Evolutionary conservation across 1,140 invertebrate species (phyloP), one percentile per base, ranked within the genome.

Genomic region (Leptoteleia sp.): DNA sequence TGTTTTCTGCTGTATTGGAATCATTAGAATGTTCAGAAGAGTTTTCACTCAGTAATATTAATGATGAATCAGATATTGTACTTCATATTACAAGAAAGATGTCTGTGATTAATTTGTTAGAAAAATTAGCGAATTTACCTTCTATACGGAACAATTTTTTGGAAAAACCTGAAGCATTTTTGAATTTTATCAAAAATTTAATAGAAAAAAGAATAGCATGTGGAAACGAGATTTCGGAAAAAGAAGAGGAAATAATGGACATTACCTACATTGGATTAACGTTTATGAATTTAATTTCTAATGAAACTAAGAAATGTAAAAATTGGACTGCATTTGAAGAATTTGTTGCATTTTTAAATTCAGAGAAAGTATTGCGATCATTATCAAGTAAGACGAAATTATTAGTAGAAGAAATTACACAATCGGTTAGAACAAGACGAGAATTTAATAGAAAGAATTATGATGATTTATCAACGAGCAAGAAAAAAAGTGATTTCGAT

Each of bases 401-500:
- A 3, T 54, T 91, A 11, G 77, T 89, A 7, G 64, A 84, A 13
- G 87, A 91, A 81, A 85, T 89, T 27, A 83, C 86, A 42, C 81
- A 25, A 12, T 31, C 90, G 19, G 89, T 93, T 33, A 84, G 89
- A 70, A 90, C 86, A 12, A 88, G 88, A 79, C 90, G 89, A 5
- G 84, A 64, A 35, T 81, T 82, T 0, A 55, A 68, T 27, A 81
- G 42, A 4, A 83, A 77, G 52, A 62, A 62, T 40, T 87, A 83
- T 54, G 52, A 84, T 38, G 83, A 88, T 71, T 65, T 89, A 19
- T 85, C 80, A 3, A 17, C 72, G 4, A 50, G 82, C 52, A 82
- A 85, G 43, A 47, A 83, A 29, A 82, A 90, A 27, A 90, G 87
- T 38, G 85, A 89, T 57, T 93, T 92, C 83, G 90, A 92, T 43